Evolutionary conservation across 2,888 invertebrate genomes (phyloP).

Genomic region (Synanthedon formicaeformis): DNA sequence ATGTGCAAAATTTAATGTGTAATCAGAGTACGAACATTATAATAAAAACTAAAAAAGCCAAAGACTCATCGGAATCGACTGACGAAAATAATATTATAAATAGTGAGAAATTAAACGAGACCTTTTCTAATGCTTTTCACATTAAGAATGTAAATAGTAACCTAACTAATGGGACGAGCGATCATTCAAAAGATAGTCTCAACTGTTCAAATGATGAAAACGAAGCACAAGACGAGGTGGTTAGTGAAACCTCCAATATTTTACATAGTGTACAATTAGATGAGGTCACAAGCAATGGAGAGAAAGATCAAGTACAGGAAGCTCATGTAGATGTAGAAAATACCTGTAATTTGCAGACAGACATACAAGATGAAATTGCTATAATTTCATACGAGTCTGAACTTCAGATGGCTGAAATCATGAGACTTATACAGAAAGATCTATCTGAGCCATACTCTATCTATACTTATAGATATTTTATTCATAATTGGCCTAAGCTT

Average conservation of each 20-base stretch:
- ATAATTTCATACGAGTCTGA: conserved; percentile 87
- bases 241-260: conserved; percentile 28
- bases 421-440: conserved; percentile 98
- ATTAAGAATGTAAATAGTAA: conserved; percentile 55
- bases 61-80: conserved; percentile 53
- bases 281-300: conserved; percentile 26
- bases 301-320: conserved; percentile 17
- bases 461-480: conserved; percentile 99
- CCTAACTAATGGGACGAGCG: conserved; percentile 60
- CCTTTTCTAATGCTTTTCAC: conserved; percentile 54
- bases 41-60: conserved; percentile 63
- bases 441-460: conserved; percentile 99
- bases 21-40: conserved; percentile 50
- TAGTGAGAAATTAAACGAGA: conserved; percentile 48
- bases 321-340: not conserved
- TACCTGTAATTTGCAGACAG: conserved; percentile 4
- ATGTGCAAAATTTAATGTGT: conserved; percentile 52
- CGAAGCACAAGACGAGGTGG: conserved; percentile 27
- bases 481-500: conserved; percentile 99
- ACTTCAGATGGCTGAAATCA: conserved; percentile 97
- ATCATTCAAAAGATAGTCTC: conserved; percentile 39
- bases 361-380: conserved; percentile 38
- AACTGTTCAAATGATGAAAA: conserved; percentile 24
- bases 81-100: conserved; percentile 45
- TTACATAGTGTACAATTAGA: conserved; percentile 59